Base-by-base conservation (phyloP, 2,888 invertebrate species). In the Drosophila ustulata region DNA sequence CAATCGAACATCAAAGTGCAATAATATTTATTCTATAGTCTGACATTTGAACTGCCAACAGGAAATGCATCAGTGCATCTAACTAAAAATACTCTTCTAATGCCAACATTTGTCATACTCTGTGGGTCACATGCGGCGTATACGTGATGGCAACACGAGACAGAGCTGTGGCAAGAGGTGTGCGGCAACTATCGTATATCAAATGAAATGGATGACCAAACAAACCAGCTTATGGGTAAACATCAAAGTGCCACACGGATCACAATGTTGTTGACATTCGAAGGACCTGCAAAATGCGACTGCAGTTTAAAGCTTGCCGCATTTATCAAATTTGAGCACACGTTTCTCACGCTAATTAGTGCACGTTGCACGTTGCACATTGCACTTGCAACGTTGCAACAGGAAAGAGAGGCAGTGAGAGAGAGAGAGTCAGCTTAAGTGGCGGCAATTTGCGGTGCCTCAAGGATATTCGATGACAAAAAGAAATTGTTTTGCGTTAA, bases 401-500 rank as follows among this genome's bases (percentile, higher is more conserved):
- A 37, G 5, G 9, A 26, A 7, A 50, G 8, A 11, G 30, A 4
- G 51, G 8, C n/a, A 52, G 8, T 8, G 13, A 11, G 4, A 23
- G 51, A 4, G 45, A 30, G n/a, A 6, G 28, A 6, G 58, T 53
- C 65, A 66, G 87, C 88, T 84, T 87, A 86, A 87, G 76, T 84
- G 89, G 79, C 82, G 83, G 75, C 88, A 76, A 76, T 80, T 82
- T 86, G 82, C 86, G 82, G 81, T 87, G 67, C 89, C 81, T 88
- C 86, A 87, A 87, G 88, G 83, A 77, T 89, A 87, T 87, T 88
- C 80, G 71, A 88, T 87, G 83, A 86, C 86, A 86, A 88, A 89
- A 86, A 87, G 86, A 85, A 87, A 88, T 89, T 85, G 78, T 85
- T 72, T 88, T 80, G 70, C 71, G 78, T 76, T 82, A 86, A 87